A percentile compares a stretch with the other conserved stretches of the same genome.
phyloP scores from a whole-genome alignment of 1,140 invertebrate species.

The Mactra quadrangularis region DNA sequence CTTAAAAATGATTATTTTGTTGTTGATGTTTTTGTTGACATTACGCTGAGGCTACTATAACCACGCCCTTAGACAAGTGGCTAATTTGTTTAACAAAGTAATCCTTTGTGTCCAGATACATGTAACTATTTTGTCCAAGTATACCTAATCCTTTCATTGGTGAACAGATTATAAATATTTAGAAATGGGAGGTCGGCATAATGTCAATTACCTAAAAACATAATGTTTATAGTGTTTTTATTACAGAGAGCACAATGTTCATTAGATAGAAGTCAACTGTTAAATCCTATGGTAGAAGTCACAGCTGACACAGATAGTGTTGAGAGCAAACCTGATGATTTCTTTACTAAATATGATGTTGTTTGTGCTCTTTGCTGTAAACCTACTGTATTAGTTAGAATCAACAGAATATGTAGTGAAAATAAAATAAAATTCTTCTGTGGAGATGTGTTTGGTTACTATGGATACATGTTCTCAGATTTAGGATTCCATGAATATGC shows the following conservation, averaged over 20 bases:
- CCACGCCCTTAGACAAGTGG: no score
- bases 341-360: constrained; percentile 92
- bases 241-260: constrained; percentile 93
- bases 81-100: no score
- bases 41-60: no score
- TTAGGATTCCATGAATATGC: constrained; percentile 93
- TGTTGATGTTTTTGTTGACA: no score
- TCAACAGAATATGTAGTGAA: constrained; percentile 92
- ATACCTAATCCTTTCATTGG: no score
- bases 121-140: no score
- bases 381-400: constrained; percentile 88
- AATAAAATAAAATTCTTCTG: constrained; percentile 93
- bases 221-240: no score
- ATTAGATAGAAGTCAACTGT: constrained; percentile 88
- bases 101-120: no score
- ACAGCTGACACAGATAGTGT: constrained; percentile 88
- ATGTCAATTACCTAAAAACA: no score
- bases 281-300: constrained; percentile 97
- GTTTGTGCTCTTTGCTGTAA: constrained; percentile 92
- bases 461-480: constrained; percentile 96
- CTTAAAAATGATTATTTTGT: no score
- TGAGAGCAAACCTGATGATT: constrained; percentile 87
- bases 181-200: no score
- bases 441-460: constrained; percentile 96
- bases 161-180: no score